A percentile compares a stretch with the other conserved stretches of the same genome.
Evolutionary conservation across 64 coral and sea anemone species (phyloP).

Genomic region (Hydrozoanthus tunicans): DNA sequence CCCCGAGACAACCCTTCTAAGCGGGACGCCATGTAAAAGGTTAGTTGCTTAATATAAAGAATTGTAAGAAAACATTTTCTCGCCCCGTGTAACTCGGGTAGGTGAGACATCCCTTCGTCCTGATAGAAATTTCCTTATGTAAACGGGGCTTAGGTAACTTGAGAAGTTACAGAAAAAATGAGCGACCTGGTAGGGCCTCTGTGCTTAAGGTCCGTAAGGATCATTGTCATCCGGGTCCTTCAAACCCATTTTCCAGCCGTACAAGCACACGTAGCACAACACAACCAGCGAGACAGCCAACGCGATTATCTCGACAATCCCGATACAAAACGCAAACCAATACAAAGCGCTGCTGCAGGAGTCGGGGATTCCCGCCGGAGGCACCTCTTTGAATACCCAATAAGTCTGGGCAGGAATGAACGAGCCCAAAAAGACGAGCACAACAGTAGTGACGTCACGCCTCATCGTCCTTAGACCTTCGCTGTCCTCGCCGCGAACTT

Average conservation of each 20-base stretch:
- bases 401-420: conserved; percentile 51
- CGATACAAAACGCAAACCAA: conserved; percentile 44
- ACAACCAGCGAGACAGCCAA: conserved; percentile 12
- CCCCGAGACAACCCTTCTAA: no score
- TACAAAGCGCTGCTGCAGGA: conserved; percentile 9
- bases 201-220: not conserved
- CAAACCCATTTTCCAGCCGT: conserved; percentile 34
- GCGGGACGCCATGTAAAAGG: no score
- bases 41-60: no score
- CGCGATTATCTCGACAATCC: conserved; percentile 17
- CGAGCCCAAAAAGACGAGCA: conserved; percentile 30
- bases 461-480: conserved; percentile 30
- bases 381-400: conserved; percentile 38
- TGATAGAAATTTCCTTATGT: no score
- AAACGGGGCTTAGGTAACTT: no score
- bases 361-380: not conserved
- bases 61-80: no score
- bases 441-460: not conserved
- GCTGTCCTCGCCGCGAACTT: not conserved
- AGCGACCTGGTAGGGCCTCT: not conserved
- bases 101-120: no score
- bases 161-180: no score
- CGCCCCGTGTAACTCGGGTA: no score
- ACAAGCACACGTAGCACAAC: conserved; percentile 35
- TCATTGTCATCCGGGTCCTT: conserved; percentile 18